Percentiles rank a stretch among this genome's conserved stretches.
Conservation (phyloP, 2,113 vertebrate species). For the Hystrix brachyura region DNA sequence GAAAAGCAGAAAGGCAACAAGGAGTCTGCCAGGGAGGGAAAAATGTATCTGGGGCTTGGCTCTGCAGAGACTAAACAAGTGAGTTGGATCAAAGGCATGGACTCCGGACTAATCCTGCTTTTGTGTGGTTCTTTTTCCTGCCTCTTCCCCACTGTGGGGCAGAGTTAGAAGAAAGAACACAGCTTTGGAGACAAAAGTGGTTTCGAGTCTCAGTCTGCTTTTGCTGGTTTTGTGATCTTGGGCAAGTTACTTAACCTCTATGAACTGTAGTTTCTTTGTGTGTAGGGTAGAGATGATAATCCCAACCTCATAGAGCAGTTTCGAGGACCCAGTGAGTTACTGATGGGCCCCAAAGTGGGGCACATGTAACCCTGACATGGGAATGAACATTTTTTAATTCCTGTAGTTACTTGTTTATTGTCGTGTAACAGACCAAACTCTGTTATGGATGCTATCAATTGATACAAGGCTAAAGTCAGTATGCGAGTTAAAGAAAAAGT, state of each 20-base stretch:
- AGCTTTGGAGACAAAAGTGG: neutral
- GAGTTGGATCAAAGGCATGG: neutral
- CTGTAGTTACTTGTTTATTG: neutral
- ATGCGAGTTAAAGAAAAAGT: neutral
- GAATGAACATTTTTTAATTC: neutral
- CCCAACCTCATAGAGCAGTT: neutral
- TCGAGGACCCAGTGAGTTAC: neutral
- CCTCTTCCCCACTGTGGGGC: neutral
- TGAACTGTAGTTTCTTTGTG: neutral
- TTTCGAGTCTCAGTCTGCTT: neutral
- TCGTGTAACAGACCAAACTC: neutral
- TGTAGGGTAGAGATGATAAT: neutral
- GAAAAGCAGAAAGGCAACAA: neutral
- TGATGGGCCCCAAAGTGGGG: neutral
- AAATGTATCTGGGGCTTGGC: neutral
- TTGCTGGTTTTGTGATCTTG: constrained; percentile 1
- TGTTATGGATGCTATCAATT: neutral
- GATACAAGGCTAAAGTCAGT: neutral
- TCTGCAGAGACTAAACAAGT: neutral
- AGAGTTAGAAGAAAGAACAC: neutral
- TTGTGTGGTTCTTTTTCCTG: neutral
- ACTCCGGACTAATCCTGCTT: neutral
- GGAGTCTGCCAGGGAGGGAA: neutral
- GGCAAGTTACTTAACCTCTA: neutral
- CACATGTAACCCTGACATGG: neutral